Conservation (phyloP, 2,113 vertebrate species). For the Rhizomys pruinosus region DNA sequence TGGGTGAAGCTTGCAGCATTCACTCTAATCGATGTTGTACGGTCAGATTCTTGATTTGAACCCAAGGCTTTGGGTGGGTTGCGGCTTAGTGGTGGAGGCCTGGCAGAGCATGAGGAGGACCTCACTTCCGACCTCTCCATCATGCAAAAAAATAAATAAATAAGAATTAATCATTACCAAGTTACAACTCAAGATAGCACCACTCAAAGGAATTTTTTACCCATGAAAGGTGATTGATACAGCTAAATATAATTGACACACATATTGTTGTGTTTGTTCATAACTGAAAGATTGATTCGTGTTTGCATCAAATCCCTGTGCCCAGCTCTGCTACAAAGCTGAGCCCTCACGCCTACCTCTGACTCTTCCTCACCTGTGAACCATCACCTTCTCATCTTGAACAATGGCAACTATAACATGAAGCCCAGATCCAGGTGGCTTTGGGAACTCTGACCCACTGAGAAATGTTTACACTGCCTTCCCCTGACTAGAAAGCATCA, state of each 20-base stretch:
- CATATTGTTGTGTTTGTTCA: not conserved
- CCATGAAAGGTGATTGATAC: not conserved
- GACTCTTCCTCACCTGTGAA: conserved; percentile 66
- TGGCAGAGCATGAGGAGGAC: not conserved
- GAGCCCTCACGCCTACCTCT: conserved; percentile 67
- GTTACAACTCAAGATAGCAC: not conserved
- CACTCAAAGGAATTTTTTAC: not conserved
- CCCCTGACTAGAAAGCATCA: conserved; percentile 80
- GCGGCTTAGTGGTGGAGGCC: not conserved
- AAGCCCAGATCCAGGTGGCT: conserved; percentile 76
- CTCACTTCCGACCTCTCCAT: not conserved
- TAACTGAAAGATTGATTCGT: not conserved
- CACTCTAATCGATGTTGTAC: not conserved
- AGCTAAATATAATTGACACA: not conserved
- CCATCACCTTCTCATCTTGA: conserved; percentile 76
- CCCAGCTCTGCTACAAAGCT: conserved; percentile 62
- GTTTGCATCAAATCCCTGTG: not conserved
- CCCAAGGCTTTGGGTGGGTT: not conserved
- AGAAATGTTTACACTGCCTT: conserved; percentile 83
- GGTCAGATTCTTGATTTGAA: not conserved
- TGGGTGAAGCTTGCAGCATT: not conserved
- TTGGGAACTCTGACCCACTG: conserved; percentile 80
- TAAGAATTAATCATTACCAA: not conserved
- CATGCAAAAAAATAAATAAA: not conserved
- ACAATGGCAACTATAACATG: conserved; percentile 41